Evolutionary conservation across 92 coral and sea anemone species (phyloP), one percentile per base, ranked within the genome.

Genomic region (Zoanthus sociatus): DNA sequence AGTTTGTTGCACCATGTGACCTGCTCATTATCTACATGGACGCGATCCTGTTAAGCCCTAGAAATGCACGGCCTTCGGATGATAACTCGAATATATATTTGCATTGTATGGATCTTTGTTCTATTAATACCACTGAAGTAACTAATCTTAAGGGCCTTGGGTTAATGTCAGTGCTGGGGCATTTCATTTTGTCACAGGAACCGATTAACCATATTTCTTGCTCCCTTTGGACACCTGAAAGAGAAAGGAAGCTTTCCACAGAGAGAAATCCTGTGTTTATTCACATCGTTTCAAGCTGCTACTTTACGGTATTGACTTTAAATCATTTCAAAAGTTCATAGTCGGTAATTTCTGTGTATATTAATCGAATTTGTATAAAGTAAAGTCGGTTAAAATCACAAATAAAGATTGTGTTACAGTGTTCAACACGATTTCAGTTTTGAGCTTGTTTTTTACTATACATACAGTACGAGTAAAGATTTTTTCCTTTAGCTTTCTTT

Each of bases 111-210:
- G 55, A 50, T 50, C 55, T 50, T 50, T 50, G 8, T 50, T 50
- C 55, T 50, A 11, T 50, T 50, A 50, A 50, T 0, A 50, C 55
- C 7, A 50, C 55, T 7, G 55, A 50, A 50, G 55, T 50, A 50
- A 50, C 55, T 50, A 50, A 9, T 50, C 7, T 50, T 50, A 50
- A 50, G 55, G 4, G 55, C 55, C 55, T 50, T 48, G 76, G 78
- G 70, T 31, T 87, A 15, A 30, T 17, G 11, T 87, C 44, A 21
- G 84, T 86, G 89, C 89, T 86, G 16, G 89, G 84, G 31, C 77
- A 86, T 71, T 77, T 86, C 18, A 87, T 84, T 67, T 87, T 78
- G 46, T 78, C 84, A 2, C 51, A 83, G 18, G 78, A 68, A 7
- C 66, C 66, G 84, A 76, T 86, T 12, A 26, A 76, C 7, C 76